Evolutionary conservation across 2,797 vertebrate species (phyloP).

Genomic region (Acanthurus leucopareius): DNA sequence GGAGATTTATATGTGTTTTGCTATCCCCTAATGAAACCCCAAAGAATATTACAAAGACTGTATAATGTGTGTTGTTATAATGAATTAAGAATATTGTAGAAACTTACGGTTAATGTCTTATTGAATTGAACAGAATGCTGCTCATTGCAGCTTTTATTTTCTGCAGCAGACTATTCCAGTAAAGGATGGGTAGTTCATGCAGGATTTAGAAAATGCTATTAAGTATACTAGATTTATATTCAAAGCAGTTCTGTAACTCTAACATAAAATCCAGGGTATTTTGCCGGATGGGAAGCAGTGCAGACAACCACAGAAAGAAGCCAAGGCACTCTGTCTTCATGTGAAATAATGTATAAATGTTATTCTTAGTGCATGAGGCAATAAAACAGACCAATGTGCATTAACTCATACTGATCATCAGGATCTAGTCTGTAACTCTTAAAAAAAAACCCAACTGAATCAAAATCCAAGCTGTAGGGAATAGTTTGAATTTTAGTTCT

Average conservation of each 20-base stretch:
- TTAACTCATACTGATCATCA: too few relatives aligned
- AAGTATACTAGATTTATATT: background rate
- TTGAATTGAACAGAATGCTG: background rate
- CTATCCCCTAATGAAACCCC: conserved; percentile 64
- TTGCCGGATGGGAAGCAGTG: too few relatives aligned
- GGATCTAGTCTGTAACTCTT: too few relatives aligned
- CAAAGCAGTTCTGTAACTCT: background rate
- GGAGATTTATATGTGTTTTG: conserved; percentile 65
- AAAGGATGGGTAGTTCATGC: background rate
- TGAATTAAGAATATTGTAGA: background rate
- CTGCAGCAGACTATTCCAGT: background rate
- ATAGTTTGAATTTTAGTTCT: too few relatives aligned
- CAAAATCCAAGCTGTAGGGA: too few relatives aligned
- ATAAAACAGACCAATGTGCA: too few relatives aligned
- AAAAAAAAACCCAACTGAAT: too few relatives aligned
- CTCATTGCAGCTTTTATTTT: background rate
- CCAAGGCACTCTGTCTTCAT: too few relatives aligned
- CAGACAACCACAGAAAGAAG: too few relatives aligned
- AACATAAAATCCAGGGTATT: too few relatives aligned
- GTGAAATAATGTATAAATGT: too few relatives aligned
- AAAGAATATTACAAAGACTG: conserved; percentile 39
- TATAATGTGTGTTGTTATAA: conserved; percentile 2
- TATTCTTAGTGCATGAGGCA: too few relatives aligned
- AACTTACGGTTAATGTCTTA: background rate
- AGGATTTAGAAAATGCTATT: background rate